Base-by-base conservation (phyloP, 2,888 invertebrate genomes). In the Mimachlamys varia region DNA sequence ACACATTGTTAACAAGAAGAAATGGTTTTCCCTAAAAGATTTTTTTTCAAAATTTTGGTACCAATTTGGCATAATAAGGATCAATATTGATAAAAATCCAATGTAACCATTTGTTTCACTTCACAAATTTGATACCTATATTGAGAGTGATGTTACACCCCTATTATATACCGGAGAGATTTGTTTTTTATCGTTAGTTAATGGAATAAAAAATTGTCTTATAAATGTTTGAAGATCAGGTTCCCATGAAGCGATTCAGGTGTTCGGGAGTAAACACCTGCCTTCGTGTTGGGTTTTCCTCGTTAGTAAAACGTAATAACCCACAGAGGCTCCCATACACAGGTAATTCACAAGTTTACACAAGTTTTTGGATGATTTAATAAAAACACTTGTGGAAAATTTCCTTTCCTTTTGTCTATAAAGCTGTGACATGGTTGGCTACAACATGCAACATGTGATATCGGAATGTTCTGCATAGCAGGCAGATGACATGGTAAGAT, bases 351-450 rank as follows among this genome's bases (percentile, higher is more conserved):
- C 76, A 76, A 76, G 27, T 76, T 76, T 76, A 33, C 76, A 76
- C 76, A 76, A 76, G 76, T 76, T 76, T 76, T 19, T 76, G 76
- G 76, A 76, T 76, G 76, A 76, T 76, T 76, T 76, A 27, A 76
- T 76, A 76, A 76, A 76, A 76, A 76, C 76, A 33, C 33, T 76
- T 76, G 76, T 76, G 76, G 76, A 76, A 76, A 76, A 76, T 76
- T 76, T 76, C 76, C 76, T 76, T 76, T 76, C 76, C 76, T 76
- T 76, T 76, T 76, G 76, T 76, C 76, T 76, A 76, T 27, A 76
- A 76, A 27, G 76, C 76, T 76, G 76, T 76, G 76, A 33, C 76
- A 76, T 76, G 76, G 76, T 76, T 76, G 76, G 76, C 76, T 76
- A 76, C 27, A 15, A 76, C 33, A 13, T 1, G 27, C 22, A 76